Base-by-base conservation (phyloP, 2,797 vertebrate species). In the Rhodeus uyekii region DNA sequence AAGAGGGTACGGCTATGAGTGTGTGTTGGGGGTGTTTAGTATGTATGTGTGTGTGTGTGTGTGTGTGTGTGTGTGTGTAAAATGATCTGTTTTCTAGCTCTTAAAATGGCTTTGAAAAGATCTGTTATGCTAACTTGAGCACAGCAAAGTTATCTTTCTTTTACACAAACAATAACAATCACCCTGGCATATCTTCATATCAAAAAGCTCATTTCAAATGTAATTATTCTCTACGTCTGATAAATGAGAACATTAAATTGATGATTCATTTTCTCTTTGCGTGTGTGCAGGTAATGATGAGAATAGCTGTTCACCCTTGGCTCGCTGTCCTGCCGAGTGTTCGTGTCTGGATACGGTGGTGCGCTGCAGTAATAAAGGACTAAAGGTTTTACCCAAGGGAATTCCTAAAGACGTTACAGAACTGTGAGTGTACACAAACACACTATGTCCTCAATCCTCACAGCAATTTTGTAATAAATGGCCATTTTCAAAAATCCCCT, bases 261-360 rank as follows among this genome's bases (percentile, higher is more conserved):
- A 39, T 65, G 27, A 32, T 44, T 48, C 5, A 42, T 74, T 34
- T 48, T 46, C 44, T 77, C n/a, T 82, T 64, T 78, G 73, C 83
- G 76, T 79, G 58, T 76, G 76, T 68, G 76, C 89, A 99, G 98
- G 97, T 84, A 98, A 98, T 18, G 96, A 98, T 83, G 97, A 98
- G 87, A 98, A 97, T 87, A 99, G 97, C 87, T 99, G 98, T 48
- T 97, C 96, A 14, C 97, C 97, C 0, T 92, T 96, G 76, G 94
- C 97, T 74, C 96, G 97, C 76, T 99, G 98, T 90, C 98, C 98
- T 1, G 92, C 93, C 0, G 98, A 98, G 87, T 99, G 98, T 44
- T 97, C 98, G 22, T 99, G 98, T 83, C 90, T 99, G 90, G 98
- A 99, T 92, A 98, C 97, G 0, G 97, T 99, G 27, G 98, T 99